Evolutionary conservation across 2,113 vertebrate genomes (phyloP), one percentile per base, ranked within the genome.

Genomic region (Clarias gariepinus): DNA sequence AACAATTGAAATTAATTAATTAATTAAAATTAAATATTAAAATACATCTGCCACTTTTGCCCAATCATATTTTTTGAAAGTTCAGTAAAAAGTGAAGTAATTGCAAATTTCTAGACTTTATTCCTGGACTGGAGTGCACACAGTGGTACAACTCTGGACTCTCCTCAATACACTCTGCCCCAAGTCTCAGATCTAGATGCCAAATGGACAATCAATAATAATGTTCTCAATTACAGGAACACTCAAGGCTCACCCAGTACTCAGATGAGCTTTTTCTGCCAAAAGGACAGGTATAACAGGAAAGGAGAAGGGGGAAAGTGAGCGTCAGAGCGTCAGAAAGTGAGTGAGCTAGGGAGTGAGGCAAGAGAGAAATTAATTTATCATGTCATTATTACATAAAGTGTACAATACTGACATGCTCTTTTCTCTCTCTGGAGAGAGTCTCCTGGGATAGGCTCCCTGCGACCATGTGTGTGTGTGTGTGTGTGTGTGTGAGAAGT

Each of bases 141-240:
- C 76, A 78, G 76, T n/a, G 41, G 61, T 30, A 82, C 28, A 61
- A 41, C 61, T 82, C 78, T 87, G 53, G 28, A 79, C 73, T 86
- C 41, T 36, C 60, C 74, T 87, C 41, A 83, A 28, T 66, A 79
- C 13, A 55, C 47, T 68, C 85, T 57, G 36, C 66, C 79, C 64
- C 81, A 41, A 77, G 66, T 77, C 52, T 74, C 81, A 83, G 80
- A 81, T 79, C 82, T 80, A 83, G 87, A 88, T 74, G 66, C 87
- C 87, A 90, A 83, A 87, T 74, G 64, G 87, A 57, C 83, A 89
- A 89, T 90, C 89, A 86, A 90, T 90, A 90, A 66, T 47, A 77
- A 83, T 89, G 86, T 77, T 89, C 86, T 90, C 86, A 87, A 83
- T 89, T 90, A 90, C 86, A 89, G 81, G 81, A 89, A 90, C 81